Conservation (phyloP, 2,113 vertebrate species). For the Saimiri boliviensis region DNA sequence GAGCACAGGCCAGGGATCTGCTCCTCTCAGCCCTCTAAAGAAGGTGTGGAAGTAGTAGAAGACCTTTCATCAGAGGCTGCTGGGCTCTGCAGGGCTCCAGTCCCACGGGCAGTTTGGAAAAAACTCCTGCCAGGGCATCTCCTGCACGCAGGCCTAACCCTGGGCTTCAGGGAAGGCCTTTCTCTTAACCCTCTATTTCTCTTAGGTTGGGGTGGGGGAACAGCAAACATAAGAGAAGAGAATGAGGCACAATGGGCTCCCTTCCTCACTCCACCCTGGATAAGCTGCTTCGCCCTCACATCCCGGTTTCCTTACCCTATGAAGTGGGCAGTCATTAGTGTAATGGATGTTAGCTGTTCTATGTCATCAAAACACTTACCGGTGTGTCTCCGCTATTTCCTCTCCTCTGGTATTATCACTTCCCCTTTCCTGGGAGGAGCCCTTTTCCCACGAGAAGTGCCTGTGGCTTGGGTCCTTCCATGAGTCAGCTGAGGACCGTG, state of each 20-base stretch:
- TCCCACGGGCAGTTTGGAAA: neutral
- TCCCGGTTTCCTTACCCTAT: rapidly evolving
- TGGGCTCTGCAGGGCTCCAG: neutral
- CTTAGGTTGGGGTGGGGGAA: neutral
- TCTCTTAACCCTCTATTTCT: neutral
- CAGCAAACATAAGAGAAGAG: neutral
- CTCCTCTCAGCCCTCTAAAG: too few relatives aligned
- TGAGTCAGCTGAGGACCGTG: neutral
- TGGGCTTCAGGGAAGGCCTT: neutral
- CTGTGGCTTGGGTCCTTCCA: neutral
- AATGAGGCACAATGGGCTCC: neutral
- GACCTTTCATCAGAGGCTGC: neutral
- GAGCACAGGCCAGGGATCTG: neutral
- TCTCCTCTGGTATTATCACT: rapidly evolving
- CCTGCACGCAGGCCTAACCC: rapidly evolving
- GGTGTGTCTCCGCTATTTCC: rapidly evolving
- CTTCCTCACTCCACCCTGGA: rapidly evolving
- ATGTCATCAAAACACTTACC: neutral
- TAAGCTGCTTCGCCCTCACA: neutral
- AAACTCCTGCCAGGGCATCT: neutral
- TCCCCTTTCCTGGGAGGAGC: neutral
- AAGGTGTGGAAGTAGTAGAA: too few relatives aligned
- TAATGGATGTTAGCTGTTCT: neutral
- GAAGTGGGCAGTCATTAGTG: too few relatives aligned
- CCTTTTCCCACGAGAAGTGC: rapidly evolving